A percentile compares a stretch with the other conserved stretches of the same genome.
These are phyloP conservation scores for Podargus strigoides DNA, from an alignment of 2,797 vertebrate species.

Conservation along the genomic window DNA sequence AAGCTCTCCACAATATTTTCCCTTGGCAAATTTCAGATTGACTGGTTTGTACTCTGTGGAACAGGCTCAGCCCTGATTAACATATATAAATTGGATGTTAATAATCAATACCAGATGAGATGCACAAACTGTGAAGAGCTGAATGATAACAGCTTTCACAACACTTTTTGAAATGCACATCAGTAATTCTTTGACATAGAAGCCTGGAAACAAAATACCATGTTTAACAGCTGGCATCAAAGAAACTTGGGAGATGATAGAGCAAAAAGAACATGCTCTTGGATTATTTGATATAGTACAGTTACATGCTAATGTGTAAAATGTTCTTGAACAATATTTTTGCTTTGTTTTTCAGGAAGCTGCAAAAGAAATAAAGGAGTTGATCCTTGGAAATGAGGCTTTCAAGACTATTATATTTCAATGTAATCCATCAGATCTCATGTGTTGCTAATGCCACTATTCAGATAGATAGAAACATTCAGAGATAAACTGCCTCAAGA, in stretches of 20 bases:
- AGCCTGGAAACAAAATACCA: background rate
- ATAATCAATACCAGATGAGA: constrained; percentile 6
- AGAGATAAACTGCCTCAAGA: background rate
- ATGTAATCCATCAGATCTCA: background rate
- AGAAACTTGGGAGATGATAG: background rate
- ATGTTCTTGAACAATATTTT: background rate
- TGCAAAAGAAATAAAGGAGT: background rate
- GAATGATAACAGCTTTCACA: background rate
- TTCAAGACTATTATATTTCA: background rate
- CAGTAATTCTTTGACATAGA: background rate
- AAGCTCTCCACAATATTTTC: background rate
- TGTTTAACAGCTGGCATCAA: background rate
- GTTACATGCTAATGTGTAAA: background rate
- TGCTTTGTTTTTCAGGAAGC: background rate
- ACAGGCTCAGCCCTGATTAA: background rate
- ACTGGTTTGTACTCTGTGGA: background rate
- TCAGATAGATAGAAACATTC: background rate
- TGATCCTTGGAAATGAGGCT: background rate
- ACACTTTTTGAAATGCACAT: background rate
- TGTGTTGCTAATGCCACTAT: background rate
- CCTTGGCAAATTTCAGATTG: background rate
- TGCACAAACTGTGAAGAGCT: background rate
- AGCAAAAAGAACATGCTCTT: background rate
- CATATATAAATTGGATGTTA: background rate
- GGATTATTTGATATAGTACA: background rate